Evolutionary conservation across 2,888 invertebrate genomes (phyloP), one percentile per base, ranked within the genome.

Genomic region (Diplazon laetatorius): DNA sequence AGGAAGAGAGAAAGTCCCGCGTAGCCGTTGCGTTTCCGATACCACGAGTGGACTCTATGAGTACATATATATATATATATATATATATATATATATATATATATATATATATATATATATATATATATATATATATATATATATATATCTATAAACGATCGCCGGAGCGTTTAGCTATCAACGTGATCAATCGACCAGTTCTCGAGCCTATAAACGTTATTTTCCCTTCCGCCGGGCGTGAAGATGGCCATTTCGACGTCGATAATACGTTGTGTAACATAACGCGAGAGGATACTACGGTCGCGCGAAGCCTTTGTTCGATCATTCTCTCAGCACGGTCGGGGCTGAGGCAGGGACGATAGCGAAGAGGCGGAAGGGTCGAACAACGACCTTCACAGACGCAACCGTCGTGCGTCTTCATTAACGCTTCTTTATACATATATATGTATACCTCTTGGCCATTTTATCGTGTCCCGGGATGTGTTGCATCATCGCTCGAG

Each of bases 131-230:
- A n/a, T n/a, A n/a, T n/a, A n/a, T n/a, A n/a, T n/a, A n/a, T n/a
- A n/a, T n/a, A n/a, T n/a, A n/a, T n/a, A n/a, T n/a, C n/a, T n/a
- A n/a, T n/a, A n/a, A 79, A 72, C 75, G 79, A 76, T 76, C 79
- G 71, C 12, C 68, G 55, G 55, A 12, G 18, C 16, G 44, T 35
- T 44, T 44, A 2, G 55, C 62, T 72, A 79, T 55, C n/a, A n/a
- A n/a, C 65, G 72, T 76, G 79, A 79, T 79, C 76, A 79, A 79
- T 76, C 63, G 79, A 76, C 63, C 55, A 50, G n/a, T n/a, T n/a
- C 48, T 71, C 55, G 12, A n/a, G 72, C 76, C 79, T 75, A 79
- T 76, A 79, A 79, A 76, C 79, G 76, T 79, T 79, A 76, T 72
- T 30, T 79, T 72, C 72, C 68, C 55, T 44, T 76, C 69, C 62